Percentiles rank a stretch among this genome's conserved stretches.
These are phyloP conservation scores for Noctua janthina DNA, from an alignment of 2,888 invertebrate genomes.

Conservation along the genomic window DNA sequence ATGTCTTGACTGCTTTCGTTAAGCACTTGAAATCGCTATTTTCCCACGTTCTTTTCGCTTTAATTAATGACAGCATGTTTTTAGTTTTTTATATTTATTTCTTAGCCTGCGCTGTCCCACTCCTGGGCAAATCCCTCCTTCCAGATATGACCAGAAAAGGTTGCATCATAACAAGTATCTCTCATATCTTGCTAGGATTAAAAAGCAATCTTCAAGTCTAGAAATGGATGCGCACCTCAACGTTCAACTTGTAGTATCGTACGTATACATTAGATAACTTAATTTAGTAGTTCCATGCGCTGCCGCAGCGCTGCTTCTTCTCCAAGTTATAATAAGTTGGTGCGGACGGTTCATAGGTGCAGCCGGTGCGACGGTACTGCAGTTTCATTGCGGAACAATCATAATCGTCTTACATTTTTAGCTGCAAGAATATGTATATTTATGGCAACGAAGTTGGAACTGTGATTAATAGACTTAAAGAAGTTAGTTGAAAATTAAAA, in stretches of 20 bases:
- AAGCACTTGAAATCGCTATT: neutral
- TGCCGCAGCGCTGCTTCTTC: constrained; percentile 32
- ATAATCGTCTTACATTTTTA: constrained; percentile 21
- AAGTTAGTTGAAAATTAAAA: neutral
- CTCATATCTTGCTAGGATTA: neutral
- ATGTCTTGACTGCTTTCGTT: neutral
- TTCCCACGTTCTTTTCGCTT: neutral
- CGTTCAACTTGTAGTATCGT: constrained; percentile 11
- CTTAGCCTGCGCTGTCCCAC: neutral
- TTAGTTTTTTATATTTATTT: neutral
- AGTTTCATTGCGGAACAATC: constrained; percentile 7
- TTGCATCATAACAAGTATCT: neutral
- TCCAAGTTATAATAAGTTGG: constrained; percentile 48
- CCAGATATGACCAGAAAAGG: neutral
- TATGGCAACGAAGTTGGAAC: neutral
- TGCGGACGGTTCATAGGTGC: constrained; percentile 39
- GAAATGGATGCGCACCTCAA: constrained; percentile 7
- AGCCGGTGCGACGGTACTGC: constrained; percentile 23
- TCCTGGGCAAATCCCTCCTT: neutral
- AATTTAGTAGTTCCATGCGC: constrained; percentile 41
- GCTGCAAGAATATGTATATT: neutral
- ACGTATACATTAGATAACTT: constrained; percentile 19
- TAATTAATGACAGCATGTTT: neutral
- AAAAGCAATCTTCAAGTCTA: constrained; percentile 18
- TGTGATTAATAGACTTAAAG: neutral